Evolutionary conservation across 1,140 invertebrate genomes (phyloP).

Genomic region (Pseudomyrmex sp.): DNA sequence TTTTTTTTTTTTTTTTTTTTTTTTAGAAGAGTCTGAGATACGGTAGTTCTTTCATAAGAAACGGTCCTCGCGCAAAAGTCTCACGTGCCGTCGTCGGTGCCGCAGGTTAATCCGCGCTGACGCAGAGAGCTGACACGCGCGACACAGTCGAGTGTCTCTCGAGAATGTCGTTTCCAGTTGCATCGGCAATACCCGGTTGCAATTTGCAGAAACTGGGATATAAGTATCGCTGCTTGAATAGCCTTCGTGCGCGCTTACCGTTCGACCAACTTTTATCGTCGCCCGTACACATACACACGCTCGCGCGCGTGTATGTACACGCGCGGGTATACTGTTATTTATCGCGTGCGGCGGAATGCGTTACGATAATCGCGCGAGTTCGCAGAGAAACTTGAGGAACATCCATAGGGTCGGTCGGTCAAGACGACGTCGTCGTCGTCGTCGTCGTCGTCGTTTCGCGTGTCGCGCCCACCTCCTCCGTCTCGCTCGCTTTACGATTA

Average conservation of each 20-base stretch:
- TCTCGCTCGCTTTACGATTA: slow-evolving; percentile 39
- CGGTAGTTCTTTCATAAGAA: no score
- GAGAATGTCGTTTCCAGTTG: slow-evolving; percentile 45
- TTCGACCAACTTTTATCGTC: slow-evolving; percentile 50
- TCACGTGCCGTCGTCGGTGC: no score
- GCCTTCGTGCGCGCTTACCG: slow-evolving; percentile 18
- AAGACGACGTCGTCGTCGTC: neutral
- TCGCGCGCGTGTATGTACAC: neutral
- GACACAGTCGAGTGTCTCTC: neutral
- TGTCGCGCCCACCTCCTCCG: neutral
- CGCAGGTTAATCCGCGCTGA: no score
- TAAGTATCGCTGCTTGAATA: slow-evolving; percentile 50
- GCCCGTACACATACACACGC: neutral
- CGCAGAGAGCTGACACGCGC: no score
- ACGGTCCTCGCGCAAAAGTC: no score
- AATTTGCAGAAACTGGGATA: slow-evolving; percentile 23
- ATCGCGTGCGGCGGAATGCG: slow-evolving; percentile 12
- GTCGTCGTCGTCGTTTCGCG: neutral
- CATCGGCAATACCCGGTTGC: slow-evolving; percentile 10
- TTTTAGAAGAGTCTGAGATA: no score
- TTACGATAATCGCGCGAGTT: slow-evolving; percentile 45
- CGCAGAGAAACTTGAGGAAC: neutral
- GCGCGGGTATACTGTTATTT: slow-evolving; percentile 12
- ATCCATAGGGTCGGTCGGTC: neutral
- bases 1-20: no score